A percentile compares a stretch with the other conserved stretches of the same genome.
These are phyloP conservation scores for Anhinga anhinga DNA, from an alignment of 2,113 vertebrate species.

Conservation along the genomic window DNA sequence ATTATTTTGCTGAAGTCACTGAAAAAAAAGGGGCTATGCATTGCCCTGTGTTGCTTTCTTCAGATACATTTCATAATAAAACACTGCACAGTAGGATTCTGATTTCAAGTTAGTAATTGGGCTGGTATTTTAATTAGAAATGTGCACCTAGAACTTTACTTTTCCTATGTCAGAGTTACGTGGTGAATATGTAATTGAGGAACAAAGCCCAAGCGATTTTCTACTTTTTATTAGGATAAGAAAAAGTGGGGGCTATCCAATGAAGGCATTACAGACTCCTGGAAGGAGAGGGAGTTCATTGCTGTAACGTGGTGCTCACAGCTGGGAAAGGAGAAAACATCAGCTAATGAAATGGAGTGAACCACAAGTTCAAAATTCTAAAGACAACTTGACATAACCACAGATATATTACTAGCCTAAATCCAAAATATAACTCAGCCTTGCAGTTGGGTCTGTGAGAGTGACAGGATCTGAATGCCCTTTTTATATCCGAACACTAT, in stretches of 20 bases:
- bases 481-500: background rate
- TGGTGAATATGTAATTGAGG: background rate
- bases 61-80: background rate
- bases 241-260: background rate
- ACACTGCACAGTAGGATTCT: background rate
- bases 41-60: background rate
- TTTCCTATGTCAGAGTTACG: background rate
- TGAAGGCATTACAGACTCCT: background rate
- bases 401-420: background rate
- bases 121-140: constrained; percentile 11
- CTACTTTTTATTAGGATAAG: background rate
- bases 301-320: fast-evolving
- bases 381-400: background rate
- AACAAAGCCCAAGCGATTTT: constrained; percentile 2
- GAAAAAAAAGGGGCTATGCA: background rate
- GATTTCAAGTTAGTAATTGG: background rate
- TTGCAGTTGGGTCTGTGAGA: background rate
- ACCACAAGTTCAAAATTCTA: background rate
- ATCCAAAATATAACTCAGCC: background rate
- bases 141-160: background rate
- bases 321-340: background rate
- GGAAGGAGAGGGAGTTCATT: background rate
- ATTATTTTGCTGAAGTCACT: background rate
- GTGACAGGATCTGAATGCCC: background rate
- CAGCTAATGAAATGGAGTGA: background rate